phyloP scores from a whole-genome alignment of 2,888 invertebrate genomes.

The Eremobia ochroleuca region DNA sequence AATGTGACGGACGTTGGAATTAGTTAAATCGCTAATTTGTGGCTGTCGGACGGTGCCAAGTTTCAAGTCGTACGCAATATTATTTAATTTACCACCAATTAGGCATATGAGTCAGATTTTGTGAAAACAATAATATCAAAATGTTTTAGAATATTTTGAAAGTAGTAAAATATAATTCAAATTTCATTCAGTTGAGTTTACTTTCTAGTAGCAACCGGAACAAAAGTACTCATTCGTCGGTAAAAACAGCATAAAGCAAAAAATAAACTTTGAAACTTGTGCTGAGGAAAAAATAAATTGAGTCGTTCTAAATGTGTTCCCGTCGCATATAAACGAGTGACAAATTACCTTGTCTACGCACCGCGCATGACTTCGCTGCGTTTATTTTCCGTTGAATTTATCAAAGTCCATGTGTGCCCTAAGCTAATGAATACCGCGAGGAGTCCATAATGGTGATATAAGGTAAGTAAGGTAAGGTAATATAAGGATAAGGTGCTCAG shows the following conservation, averaged over 20 bases:
- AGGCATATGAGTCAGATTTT: conserved; percentile 22
- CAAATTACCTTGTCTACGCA: conserved; percentile 45
- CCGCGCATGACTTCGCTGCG: background rate
- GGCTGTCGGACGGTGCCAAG: conserved; percentile 35
- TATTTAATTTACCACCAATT: conserved; percentile 38
- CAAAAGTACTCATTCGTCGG: conserved; percentile 19
- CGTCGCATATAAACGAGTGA: conserved; percentile 39
- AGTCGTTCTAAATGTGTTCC: conserved; percentile 39
- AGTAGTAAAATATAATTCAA: background rate
- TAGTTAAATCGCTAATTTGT: conserved; percentile 50
- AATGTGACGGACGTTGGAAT: conserved; percentile 31
- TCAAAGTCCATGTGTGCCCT: conserved; percentile 38
- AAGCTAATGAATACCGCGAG: conserved; percentile 21
- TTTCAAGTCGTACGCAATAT: conserved; percentile 25
- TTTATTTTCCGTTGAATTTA: conserved; percentile 41
- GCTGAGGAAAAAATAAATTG: conserved; percentile 4
- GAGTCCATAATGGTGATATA: background rate
- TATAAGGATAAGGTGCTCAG: no score
- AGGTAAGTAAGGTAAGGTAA: no score
- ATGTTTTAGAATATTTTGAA: background rate
- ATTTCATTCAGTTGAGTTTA: background rate
- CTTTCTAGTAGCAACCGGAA: conserved; percentile 3
- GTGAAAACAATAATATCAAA: background rate
- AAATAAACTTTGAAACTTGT: background rate
- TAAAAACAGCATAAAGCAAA: conserved; percentile 7